Base-by-base conservation (phyloP, 2,113 vertebrate species). In the Emydura subglobosa region DNA sequence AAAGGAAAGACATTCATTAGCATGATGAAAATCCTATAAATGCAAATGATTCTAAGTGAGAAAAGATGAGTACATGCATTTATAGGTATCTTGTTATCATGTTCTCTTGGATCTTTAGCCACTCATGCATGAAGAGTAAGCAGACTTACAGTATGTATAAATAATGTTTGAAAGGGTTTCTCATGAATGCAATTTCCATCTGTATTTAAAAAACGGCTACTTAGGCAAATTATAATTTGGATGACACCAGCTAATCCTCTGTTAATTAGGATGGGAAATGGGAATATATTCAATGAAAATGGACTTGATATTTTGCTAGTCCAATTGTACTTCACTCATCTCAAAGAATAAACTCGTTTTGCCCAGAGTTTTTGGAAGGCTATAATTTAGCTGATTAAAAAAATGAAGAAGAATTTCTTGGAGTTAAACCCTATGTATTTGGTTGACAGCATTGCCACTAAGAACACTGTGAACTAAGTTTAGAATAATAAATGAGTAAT, bases 251-350 rank as follows among this genome's bases (percentile, higher is more conserved):
- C 95, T 97, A 97, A 98, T 97, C 94, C 59, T 8, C 91, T 91
- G 92, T 96, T 97, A 97, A 97, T 96, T 97, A 96, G 89, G 88
- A 93, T 94, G 95, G 93, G 89, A 97, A 97, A 97, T 97, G 91
- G 93, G 85, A 93, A 94, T 98, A 59, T 96, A 91, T 96, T 94
- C 87, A 82, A 87, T 0, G 4, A 94, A 96, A 94, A 82, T 68
- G 42, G 90, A 96, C 79, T 96, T 87, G 86, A 78, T 95, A 79
- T 95, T 97, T 93, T 86, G 84, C 34, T 81, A 57, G 65, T 79
- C 31, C 88, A 39, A 6, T 85, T 94, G 88, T 95, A 65, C 19
- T 83, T 47, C 84, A 57, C 47, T 91, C 39, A 44, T 95, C 80
- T 96, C 10, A 27, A 91, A 55, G 83, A 94, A 76, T 91, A 92